Conservation (phyloP, 2,888 invertebrate species). For the Mechanitis mazaeus region DNA sequence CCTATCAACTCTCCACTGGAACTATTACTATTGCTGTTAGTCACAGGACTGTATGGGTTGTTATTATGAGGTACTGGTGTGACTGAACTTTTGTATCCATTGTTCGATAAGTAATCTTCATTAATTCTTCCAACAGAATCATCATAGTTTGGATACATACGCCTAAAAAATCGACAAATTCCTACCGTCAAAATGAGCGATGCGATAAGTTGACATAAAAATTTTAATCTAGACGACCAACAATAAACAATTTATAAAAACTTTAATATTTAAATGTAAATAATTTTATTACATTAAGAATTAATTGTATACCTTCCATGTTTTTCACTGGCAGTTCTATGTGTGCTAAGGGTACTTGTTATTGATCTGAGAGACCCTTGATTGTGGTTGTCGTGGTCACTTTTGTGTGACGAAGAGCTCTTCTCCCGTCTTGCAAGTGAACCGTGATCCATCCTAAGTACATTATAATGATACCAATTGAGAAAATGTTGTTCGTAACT, state of each 20-base stretch:
- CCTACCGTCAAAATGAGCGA: not conserved
- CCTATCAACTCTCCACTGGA: slow-evolving; percentile 73
- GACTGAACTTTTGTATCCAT: slow-evolving; percentile 62
- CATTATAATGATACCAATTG: slow-evolving; percentile 15
- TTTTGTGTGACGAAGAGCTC: slow-evolving; percentile 58
- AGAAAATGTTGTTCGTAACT: slow-evolving; percentile 3
- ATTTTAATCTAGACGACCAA: too few species aligned
- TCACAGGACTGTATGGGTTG: slow-evolving; percentile 71
- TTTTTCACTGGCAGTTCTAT: slow-evolving; percentile 69
- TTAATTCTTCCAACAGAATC: slow-evolving; percentile 51
- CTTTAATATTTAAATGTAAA: slow-evolving; percentile 7
- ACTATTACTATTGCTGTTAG: slow-evolving; percentile 73
- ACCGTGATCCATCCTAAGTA: slow-evolving; percentile 57
- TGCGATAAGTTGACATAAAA: not conserved
- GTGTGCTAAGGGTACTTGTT: slow-evolving; percentile 76
- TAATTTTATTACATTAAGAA: slow-evolving; percentile 16
- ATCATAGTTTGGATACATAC: slow-evolving; percentile 65
- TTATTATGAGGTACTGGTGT: slow-evolving; percentile 63
- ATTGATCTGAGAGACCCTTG: slow-evolving; percentile 78
- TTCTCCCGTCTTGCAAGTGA: slow-evolving; percentile 66
- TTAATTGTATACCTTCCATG: slow-evolving; percentile 53
- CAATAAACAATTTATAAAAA: not conserved
- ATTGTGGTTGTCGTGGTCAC: slow-evolving; percentile 52
- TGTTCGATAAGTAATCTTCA: slow-evolving; percentile 66
- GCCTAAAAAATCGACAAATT: slow-evolving; percentile 44